These are phyloP conservation scores for Lanius collurio DNA, from an alignment of 2,113 vertebrate species.

Conservation along the genomic window DNA sequence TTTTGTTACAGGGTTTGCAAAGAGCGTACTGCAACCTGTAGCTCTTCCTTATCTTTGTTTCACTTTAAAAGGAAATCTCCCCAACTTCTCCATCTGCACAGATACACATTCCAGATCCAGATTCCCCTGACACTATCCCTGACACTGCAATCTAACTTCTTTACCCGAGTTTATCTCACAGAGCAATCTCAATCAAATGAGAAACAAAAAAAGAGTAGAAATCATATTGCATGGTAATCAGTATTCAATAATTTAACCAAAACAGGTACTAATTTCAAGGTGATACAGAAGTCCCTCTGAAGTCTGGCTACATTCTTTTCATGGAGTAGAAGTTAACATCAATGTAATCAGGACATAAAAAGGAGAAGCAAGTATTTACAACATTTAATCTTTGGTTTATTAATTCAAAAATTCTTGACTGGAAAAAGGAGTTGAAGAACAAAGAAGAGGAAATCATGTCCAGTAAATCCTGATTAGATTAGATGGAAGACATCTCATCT, in stretches of 20 bases:
- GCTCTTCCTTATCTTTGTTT: neutral
- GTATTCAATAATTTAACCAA: conserved; percentile 54
- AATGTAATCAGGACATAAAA: neutral
- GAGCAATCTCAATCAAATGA: neutral
- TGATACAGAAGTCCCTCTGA: conserved; percentile 28
- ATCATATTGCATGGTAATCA: conserved; percentile 40
- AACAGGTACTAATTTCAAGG: conserved; percentile 64
- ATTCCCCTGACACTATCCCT: neutral
- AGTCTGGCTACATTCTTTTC: neutral
- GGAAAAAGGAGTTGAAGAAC: neutral
- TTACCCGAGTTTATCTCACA: neutral
- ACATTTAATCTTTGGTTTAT: neutral
- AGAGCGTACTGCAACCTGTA: neutral
- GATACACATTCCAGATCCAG: neutral
- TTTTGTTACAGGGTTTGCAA: neutral
- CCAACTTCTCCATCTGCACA: neutral
- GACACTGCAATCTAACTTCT: neutral
- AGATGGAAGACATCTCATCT: neutral
- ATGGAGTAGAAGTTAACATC: neutral
- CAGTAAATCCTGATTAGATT: neutral
- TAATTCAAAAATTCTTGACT: neutral
- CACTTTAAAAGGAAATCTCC: neutral
- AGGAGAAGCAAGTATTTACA: neutral
- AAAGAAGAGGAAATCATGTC: neutral
- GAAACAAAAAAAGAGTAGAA: conserved; percentile 21